A percentile compares a stretch with the other conserved stretches of the same genome.
Conservation (phyloP, 1,140 invertebrate genomes). For the Nymphalis io region DNA sequence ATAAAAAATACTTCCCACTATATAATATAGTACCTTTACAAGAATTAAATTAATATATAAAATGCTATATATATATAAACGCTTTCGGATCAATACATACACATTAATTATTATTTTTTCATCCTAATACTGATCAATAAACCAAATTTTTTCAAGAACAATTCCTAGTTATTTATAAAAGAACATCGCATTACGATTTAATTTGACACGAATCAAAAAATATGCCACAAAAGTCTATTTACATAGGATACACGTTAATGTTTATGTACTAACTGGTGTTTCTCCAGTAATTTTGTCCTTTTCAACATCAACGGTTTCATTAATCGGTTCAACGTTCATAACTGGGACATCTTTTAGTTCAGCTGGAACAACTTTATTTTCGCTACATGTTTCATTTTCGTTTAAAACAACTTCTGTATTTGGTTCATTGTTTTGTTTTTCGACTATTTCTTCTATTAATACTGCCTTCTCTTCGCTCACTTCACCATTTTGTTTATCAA, state of each 20-base stretch:
- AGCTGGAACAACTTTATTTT: slow-evolving; percentile 5
- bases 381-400: not conserved
- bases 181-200: slow-evolving; percentile 11
- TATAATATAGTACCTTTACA: no score
- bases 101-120: not conserved
- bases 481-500: slow-evolving; percentile 32
- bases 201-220: not conserved
- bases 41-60: no score
- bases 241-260: not conserved
- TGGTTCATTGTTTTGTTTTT: slow-evolving; percentile 3
- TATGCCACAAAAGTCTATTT: slow-evolving; percentile 10
- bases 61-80: no score
- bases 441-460: slow-evolving; percentile 22
- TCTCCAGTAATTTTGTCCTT: not conserved
- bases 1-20: no score
- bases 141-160: not conserved
- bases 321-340: not conserved
- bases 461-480: slow-evolving; percentile 25
- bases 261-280: slow-evolving; percentile 2
- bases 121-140: no score
- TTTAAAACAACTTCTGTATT: slow-evolving; percentile 3
- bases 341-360: not conserved
- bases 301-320: not conserved
- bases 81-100: not conserved
- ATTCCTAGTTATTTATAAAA: not conserved